Base-by-base conservation (phyloP, 2,113 vertebrate species). In the Pluvianellus socialis region DNA sequence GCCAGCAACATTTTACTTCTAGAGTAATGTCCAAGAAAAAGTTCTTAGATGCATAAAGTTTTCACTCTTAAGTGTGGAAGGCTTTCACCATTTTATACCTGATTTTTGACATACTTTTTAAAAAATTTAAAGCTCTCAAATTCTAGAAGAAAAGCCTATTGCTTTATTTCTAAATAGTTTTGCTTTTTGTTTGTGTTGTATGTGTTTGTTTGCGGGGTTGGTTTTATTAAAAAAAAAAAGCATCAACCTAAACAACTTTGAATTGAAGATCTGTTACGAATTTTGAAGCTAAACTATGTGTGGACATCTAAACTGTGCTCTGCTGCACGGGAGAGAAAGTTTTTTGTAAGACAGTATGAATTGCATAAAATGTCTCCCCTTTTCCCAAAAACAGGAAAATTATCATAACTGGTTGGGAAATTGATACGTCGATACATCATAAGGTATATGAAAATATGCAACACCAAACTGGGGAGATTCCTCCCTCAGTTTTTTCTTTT, bases 341-440 rank as follows among this genome's bases (percentile, higher is more conserved):
- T 15, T 49, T 82, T 19, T 30, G 4, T n/a, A 75, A 76, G 40
- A 44, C 38, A 49, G 11, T 19, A 79, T 6, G 8, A 91, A 45
- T 3, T 79, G 13, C 13, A 4, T 10, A 70, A 79, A 67, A 47
- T 66, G 15, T 76, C 45, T 42, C 14, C 14, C 28, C 12, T 10
- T 66, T 71, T 9, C 50, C 56, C 15, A 8, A 58, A 74, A 63
- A 35, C 0, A 61, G 27, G 8, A 55, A 80, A 81, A 79, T 26
- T 28, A 67, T 3, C 14, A 59, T 35, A n/a, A 1, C 14, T 59
- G 28, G 9, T 1, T 80, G 27, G 50, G 18, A 80, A 93, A 91
- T 8, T 0, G 15, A 77, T n/a, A 18, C 8, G 68, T 1, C 7
- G 14, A 56, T 18, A 50, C 4, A 61, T 55, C 7, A 0, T 23